phyloP scores from a whole-genome alignment of 2,113 vertebrate species.

The Alethe castanea region DNA sequence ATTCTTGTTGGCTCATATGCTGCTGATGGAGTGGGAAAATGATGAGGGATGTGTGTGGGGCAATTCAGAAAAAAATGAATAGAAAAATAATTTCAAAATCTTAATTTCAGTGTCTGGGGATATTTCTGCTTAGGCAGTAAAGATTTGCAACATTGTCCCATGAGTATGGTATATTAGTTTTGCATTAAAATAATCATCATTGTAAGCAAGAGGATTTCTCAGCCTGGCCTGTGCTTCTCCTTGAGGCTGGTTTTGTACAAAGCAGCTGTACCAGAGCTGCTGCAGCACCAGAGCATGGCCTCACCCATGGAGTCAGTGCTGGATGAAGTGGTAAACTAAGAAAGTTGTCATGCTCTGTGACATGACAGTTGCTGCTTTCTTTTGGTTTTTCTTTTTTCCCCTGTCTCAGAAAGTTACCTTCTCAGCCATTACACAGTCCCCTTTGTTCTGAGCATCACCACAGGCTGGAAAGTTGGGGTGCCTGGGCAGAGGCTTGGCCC shows the following conservation, averaged over 20 bases:
- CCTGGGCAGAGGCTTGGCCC: not conserved
- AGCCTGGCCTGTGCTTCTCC: not conserved
- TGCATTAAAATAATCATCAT: not conserved
- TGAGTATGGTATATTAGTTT: not conserved
- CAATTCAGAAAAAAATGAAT: not conserved
- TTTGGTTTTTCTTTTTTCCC: accelerated
- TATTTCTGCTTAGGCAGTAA: not conserved
- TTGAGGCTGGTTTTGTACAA: not conserved
- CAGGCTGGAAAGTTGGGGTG: not conserved
- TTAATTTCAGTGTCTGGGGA: accelerated
- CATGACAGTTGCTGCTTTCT: too few relatives aligned
- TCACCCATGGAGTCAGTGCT: not conserved
- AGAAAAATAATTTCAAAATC: not conserved
- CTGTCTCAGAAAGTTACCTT: not conserved
- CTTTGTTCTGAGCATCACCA: accelerated
- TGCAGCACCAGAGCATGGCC: not conserved
- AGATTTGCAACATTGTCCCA: not conserved
- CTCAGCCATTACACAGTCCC: accelerated
- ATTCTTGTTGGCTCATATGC: not conserved
- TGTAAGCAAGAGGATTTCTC: not conserved
- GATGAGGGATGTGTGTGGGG: accelerated
- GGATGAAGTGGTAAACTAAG: not conserved
- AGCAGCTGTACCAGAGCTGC: not conserved
- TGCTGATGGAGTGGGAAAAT: not conserved
- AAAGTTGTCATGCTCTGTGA: not conserved